A percentile compares a stretch with the other conserved stretches of the same genome.
Conservation (phyloP, 92 coral and sea anemone species). For the Zoanthus sansibaricus region DNA sequence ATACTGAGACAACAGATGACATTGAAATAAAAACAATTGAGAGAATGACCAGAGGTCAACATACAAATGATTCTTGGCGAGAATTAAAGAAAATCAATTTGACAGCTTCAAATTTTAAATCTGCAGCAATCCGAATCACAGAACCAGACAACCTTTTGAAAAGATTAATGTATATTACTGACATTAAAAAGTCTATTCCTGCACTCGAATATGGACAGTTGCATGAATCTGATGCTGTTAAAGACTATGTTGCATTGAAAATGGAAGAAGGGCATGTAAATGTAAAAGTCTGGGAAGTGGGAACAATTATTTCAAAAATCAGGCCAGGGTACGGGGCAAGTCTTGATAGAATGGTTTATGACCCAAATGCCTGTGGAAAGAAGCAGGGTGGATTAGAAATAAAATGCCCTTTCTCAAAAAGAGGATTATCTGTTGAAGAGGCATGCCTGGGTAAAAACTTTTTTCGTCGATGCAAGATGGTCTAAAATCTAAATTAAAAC, state of each 20-base stretch:
- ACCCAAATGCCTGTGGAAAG: conserved; percentile 44
- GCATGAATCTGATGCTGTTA: conserved; percentile 53
- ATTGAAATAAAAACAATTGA: conserved; percentile 58
- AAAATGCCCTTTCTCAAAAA: conserved; percentile 66
- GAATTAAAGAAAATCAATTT: conserved; percentile 45
- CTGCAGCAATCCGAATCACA: too few relatives aligned
- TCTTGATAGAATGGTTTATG: conserved; percentile 53
- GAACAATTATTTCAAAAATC: conserved; percentile 60
- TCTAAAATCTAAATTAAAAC: conserved; percentile 8
- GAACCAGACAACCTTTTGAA: too few relatives aligned
- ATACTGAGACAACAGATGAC: not conserved
- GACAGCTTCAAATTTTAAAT: conserved; percentile 35
- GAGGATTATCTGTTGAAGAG: conserved; percentile 51
- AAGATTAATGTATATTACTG: conserved; percentile 35
- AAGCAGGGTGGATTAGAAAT: conserved; percentile 68
- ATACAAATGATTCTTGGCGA: conserved; percentile 44
- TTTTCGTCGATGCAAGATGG: not conserved
- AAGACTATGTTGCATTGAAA: conserved; percentile 29
- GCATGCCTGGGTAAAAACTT: conserved; percentile 50
- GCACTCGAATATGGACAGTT: conserved; percentile 18
- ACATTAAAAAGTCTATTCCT: not conserved
- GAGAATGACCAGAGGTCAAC: conserved; percentile 64
- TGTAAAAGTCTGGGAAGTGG: conserved; percentile 65
- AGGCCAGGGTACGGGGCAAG: conserved; percentile 70
- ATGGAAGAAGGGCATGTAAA: conserved; percentile 33